Evolutionary conservation across 2,113 vertebrate species (phyloP), one percentile per base, ranked within the genome.

Genomic region (Notiomystis cincta): DNA sequence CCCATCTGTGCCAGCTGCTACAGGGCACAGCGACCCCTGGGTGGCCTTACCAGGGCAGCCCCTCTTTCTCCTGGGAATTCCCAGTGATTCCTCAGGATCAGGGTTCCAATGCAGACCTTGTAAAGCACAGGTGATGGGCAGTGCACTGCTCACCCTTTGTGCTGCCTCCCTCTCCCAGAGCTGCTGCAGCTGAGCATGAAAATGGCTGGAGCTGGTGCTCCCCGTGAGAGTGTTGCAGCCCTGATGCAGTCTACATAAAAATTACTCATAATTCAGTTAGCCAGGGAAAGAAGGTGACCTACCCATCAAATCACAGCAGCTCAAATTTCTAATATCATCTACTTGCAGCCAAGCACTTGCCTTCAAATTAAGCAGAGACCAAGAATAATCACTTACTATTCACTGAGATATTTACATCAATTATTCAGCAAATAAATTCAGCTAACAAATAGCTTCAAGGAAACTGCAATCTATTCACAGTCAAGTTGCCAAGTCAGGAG

Each of bases 391-490:
- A 86, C 90, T 86, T 42, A 83, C 72, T 81, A 87, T 81, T 95
- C 85, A 73, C 70, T 0, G 7, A 89, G 81, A 87, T 92, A 96
- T 90, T 96, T 90, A 95, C 82, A 84, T 87, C 90, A 92, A 80
- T 93, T 84, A 94, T 81, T 71, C 69, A 81, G 60, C 65, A 96
- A 95, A 96, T 95, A 92, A 86, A 95, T 97, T 90, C 80, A 82
- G 40, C 77, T 89, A 92, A 79, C 48, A 92, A 96, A 91, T 13
- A 91, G 61, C 77, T 87, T 75, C 40, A 94, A 65, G 82, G 69
- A 90, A 94, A 92, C 56, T 10, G n/a, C 30, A 83, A 58, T 84
- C 72, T 75, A 93, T 89, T 93, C 48, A 71, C 79, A 93, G 82
- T 71, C 62, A 85, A 82, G 62, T 35, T 90, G 50, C 75, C 92